phyloP scores from a whole-genome alignment of 1,140 invertebrate genomes.

The Solenopsis invicta region DNA sequence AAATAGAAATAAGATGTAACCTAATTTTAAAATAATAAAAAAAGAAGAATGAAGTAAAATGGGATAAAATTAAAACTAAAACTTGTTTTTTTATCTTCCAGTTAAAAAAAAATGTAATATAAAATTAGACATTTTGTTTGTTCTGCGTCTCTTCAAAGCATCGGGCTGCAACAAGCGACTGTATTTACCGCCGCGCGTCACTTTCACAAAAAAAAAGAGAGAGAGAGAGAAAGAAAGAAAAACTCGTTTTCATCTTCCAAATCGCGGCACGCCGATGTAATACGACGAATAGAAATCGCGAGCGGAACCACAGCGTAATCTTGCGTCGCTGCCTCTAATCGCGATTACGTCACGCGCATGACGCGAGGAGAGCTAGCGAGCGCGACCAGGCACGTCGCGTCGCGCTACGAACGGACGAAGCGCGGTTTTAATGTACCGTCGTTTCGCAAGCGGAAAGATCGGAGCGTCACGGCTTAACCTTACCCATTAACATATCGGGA shows the following conservation, averaged over 20 bases:
- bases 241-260: neutral
- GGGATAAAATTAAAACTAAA: neutral
- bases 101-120: neutral
- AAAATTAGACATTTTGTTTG: neutral
- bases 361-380: conserved; percentile 35
- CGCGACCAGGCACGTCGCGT: neutral
- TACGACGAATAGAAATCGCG: conserved; percentile 44
- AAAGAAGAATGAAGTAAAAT: neutral
- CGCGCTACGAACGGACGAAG: conserved; percentile 14
- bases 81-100: neutral
- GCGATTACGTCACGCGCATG: conserved; percentile 46
- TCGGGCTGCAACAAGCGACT: neutral
- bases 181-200: neutral
- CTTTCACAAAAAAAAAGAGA: neutral
- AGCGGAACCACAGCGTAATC: conserved; percentile 35
- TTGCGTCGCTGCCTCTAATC: conserved; percentile 28
- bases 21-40: neutral
- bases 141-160: neutral
- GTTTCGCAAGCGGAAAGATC: conserved; percentile 46
- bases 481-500: conserved; percentile 53
- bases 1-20: neutral
- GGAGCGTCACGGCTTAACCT: conserved; percentile 44
- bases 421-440: conserved; percentile 36
- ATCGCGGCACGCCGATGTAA: conserved; percentile 1
- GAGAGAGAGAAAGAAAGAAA: neutral